phyloP scores from a whole-genome alignment of 2,113 vertebrate genomes.

The Hydrochoerus hydrochaeris region DNA sequence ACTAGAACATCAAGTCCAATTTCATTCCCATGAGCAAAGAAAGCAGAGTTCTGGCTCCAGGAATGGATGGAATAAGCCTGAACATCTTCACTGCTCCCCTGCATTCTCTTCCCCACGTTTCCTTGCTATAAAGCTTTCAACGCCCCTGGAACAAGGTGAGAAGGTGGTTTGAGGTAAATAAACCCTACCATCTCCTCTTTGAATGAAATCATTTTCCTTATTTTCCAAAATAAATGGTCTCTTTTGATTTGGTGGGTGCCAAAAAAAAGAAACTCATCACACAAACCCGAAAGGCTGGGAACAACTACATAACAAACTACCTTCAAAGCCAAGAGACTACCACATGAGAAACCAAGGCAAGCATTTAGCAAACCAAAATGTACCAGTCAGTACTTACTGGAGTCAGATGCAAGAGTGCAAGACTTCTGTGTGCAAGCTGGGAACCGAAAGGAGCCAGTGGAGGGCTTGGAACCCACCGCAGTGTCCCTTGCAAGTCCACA shows the following conservation, averaged over 20 bases:
- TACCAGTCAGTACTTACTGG: not conserved
- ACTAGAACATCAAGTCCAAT: not conserved
- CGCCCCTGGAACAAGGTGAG: not conserved
- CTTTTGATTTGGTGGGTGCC: not conserved
- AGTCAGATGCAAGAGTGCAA: not conserved
- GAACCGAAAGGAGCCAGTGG: not conserved
- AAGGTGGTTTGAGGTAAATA: not conserved
- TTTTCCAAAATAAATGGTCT: not conserved
- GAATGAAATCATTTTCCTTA: not conserved
- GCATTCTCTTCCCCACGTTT: not conserved
- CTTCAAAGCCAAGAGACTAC: not conserved
- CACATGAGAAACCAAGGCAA: not conserved
- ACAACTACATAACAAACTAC: not conserved
- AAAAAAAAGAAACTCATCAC: not conserved
- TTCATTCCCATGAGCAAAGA: not conserved
- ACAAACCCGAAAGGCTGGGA: not conserved
- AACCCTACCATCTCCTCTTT: not conserved
- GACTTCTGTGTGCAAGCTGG: not conserved
- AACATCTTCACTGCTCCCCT: not conserved
- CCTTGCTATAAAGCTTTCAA: not conserved
- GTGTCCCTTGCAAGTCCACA: rapidly evolving
- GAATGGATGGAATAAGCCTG: not conserved
- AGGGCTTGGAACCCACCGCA: not conserved
- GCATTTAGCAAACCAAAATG: not conserved
- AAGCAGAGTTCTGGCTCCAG: not conserved